phyloP scores from a whole-genome alignment of 2,888 invertebrate genomes.

The Lepas anatifera region DNA sequence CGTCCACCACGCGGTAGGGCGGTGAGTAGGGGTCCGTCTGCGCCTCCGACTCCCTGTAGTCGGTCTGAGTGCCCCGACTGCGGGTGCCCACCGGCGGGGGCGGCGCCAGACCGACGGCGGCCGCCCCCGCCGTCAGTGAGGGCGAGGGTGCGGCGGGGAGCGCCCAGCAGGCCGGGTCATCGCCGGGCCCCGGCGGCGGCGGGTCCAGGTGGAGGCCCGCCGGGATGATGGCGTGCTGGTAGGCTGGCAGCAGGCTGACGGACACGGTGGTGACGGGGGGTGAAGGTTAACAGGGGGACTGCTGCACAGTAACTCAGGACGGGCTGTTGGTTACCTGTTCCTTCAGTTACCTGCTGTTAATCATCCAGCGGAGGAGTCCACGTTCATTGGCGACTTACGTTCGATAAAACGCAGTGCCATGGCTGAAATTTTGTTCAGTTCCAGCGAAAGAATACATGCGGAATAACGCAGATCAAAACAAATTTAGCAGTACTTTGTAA shows the following conservation, averaged over 20 bases:
- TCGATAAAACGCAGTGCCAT: too few species aligned
- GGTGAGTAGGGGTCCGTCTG: conserved; percentile 70
- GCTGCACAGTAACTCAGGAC: too few species aligned
- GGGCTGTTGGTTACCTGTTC: too few species aligned
- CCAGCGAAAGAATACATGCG: too few species aligned
- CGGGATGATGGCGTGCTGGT: neutral
- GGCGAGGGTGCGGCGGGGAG: neutral
- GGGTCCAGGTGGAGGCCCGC: neutral
- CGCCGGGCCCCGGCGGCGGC: neutral
- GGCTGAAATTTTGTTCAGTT: too few species aligned
- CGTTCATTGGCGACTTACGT: too few species aligned
- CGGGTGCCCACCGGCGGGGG: conserved; percentile 26
- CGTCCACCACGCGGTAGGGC: conserved; percentile 40
- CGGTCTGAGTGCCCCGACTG: conserved; percentile 50
- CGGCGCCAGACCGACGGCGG: conserved; percentile 20
- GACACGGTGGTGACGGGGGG: too few species aligned
- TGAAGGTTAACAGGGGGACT: too few species aligned
- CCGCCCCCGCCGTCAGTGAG: neutral
- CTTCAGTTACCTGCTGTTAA: too few species aligned
- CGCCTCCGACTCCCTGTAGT: conserved; percentile 58
- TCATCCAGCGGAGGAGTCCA: too few species aligned
- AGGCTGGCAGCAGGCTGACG: neutral
- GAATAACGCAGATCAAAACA: too few species aligned
- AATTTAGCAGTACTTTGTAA: too few species aligned
- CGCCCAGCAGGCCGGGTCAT: neutral